These are phyloP conservation scores for Gobius niger DNA, from an alignment of 2,113 vertebrate genomes.

Conservation along the genomic window DNA sequence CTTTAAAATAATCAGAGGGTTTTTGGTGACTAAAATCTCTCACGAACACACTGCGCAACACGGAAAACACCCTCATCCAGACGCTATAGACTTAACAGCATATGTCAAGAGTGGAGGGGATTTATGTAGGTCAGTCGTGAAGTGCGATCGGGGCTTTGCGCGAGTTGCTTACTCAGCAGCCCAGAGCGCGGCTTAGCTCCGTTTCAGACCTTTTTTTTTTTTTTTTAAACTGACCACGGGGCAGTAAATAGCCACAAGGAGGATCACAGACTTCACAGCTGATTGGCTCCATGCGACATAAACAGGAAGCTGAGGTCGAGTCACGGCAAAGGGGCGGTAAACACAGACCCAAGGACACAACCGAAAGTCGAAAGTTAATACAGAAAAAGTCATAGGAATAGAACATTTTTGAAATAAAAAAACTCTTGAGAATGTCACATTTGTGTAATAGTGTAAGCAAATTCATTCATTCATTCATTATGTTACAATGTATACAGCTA, in stretches of 20 bases:
- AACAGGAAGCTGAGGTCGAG: slow-evolving; percentile 78
- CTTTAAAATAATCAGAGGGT: too few species aligned
- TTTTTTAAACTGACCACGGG: slow-evolving; percentile 76
- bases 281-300: slow-evolving; percentile 80
- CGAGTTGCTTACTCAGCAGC: slow-evolving; percentile 73
- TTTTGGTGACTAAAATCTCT: too few species aligned
- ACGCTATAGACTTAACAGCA: slow-evolving; percentile 15
- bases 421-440: too few species aligned
- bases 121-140: slow-evolving; percentile 59
- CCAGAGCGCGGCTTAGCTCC: slow-evolving; percentile 62
- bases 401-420: too few species aligned
- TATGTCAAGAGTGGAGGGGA: slow-evolving; percentile 26
- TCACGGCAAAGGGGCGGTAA: slow-evolving; percentile 38
- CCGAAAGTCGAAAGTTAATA: slow-evolving; percentile 50
- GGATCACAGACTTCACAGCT: slow-evolving; percentile 78
- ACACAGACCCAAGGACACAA: slow-evolving; percentile 33
- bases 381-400: slow-evolving; percentile 26
- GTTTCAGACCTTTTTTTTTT: slow-evolving; percentile 71
- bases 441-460: too few species aligned
- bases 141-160: slow-evolving; percentile 45
- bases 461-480: too few species aligned
- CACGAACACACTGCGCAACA: too few species aligned
- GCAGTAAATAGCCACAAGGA: slow-evolving; percentile 80
- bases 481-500: too few species aligned
- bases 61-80: slow-evolving; percentile 12